Base-by-base conservation (phyloP, 2,113 vertebrate species). In the Nibea albiflora region DNA sequence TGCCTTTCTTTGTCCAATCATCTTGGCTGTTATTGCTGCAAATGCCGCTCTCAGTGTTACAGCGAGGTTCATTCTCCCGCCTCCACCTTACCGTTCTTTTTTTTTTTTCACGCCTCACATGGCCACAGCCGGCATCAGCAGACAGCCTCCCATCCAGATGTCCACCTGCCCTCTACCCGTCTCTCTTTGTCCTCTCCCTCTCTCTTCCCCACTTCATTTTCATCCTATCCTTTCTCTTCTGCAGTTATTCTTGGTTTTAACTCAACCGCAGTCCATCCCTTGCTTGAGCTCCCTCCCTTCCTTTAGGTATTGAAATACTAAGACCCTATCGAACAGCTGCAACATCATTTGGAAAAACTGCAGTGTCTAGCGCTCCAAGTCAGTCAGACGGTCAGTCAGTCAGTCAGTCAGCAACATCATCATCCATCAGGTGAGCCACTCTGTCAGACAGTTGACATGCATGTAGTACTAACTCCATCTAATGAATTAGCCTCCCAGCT, bases 401-500 rank as follows among this genome's bases (percentile, higher is more conserved):
- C 24, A 26, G 24, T 26, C 54, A 80, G 54, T 1, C 19, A 78
- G 19, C 46, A 67, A 79, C 63, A 79, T 42, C 62, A 67, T 77
- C 82, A 84, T 83, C 56, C 31, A 85, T 84, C 60, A 85, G 58
- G 74, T 28, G 64, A 85, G 60, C 47, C 58, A 50, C 35, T 73
- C 73, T 16, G 44, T 85, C 85, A 89, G 44, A 71, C 58, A 62
- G 35, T 28, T 85, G 83, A 80, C 80, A 88, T 26, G 20, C 42
- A 57, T 78, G 69, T 61, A 70, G 58, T 60, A 9, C 49, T 63
- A 64, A 80, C 67, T 63, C 68, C 61, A 61, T 84, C 69, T 78
- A 83, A 85, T 85, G 53, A 86, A 91, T 92, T 73, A 73, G 72
- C 78, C 78, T 80, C 26, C 57, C 69, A 49, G 20, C 35, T 62